phyloP scores from a whole-genome alignment of 2,888 invertebrate genomes.

The Serripes groenlandicus region DNA sequence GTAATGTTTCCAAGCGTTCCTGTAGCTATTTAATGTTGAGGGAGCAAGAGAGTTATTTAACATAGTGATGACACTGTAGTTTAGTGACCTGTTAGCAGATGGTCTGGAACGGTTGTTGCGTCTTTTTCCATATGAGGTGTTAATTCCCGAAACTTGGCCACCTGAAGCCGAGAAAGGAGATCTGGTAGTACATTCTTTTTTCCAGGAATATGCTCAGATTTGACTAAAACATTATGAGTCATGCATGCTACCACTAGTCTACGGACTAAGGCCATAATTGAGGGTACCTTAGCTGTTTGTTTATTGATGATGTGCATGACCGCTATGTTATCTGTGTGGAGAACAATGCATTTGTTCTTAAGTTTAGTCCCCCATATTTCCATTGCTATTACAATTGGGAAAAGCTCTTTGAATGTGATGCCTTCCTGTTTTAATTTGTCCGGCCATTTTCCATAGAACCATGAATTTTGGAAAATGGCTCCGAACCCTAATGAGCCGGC shows the following conservation, averaged over 20 bases:
- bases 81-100: not conserved
- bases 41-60: not conserved
- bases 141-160: conserved; percentile 18
- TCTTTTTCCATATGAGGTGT: conserved; percentile 23
- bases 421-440: not conserved
- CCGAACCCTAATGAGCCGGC: conserved; percentile 41
- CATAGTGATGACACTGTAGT: not conserved
- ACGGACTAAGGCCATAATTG: conserved; percentile 45
- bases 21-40: conserved; percentile 26
- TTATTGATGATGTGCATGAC: conserved; percentile 58
- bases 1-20: conserved; percentile 19
- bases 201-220: conserved; percentile 49
- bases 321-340: conserved; percentile 61
- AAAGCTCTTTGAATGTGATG: conserved; percentile 41
- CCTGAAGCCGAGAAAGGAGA: conserved; percentile 43
- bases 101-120: not conserved
- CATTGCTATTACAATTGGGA: conserved; percentile 44
- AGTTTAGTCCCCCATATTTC: conserved; percentile 50
- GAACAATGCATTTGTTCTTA: conserved; percentile 33
- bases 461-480: conserved; percentile 25
- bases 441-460: conserved; percentile 38
- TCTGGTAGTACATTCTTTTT: conserved; percentile 39
- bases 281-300: conserved; percentile 31
- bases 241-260: conserved; percentile 40
- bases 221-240: conserved; percentile 46